Evolutionary conservation across 2,113 vertebrate genomes (phyloP).

Genomic region (Callipepla squamata): DNA sequence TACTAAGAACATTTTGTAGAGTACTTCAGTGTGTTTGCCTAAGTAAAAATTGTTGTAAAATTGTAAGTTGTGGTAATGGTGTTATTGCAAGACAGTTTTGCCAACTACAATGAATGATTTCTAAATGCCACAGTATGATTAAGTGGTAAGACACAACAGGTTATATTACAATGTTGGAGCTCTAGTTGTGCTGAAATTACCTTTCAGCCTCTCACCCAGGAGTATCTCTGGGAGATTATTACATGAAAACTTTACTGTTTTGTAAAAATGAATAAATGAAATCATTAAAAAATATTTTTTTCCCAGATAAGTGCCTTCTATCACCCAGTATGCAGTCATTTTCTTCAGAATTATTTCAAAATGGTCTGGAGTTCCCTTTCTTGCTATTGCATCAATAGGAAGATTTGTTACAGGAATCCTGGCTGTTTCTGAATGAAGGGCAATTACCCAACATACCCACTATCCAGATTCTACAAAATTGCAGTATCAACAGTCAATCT

Average conservation of each 20-base stretch:
- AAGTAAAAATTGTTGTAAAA: constrained; percentile 72
- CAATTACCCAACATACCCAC: constrained; percentile 2
- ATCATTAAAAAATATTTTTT: constrained; percentile 74
- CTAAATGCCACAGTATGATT: constrained; percentile 69
- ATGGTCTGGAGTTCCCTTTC: constrained; percentile 50
- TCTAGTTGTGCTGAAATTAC: constrained; percentile 66
- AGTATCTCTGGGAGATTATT: constrained; percentile 64
- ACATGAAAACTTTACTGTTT: constrained; percentile 62
- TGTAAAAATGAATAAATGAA: constrained; percentile 71
- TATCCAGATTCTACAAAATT: constrained; percentile 18
- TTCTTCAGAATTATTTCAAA: constrained; percentile 70
- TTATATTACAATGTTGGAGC: constrained; percentile 54
- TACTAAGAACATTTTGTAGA: constrained; percentile 55
- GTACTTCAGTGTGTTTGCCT: constrained; percentile 57
- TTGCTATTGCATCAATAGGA: constrained; percentile 32
- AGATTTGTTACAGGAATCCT: constrained; percentile 63
- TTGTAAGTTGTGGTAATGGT: constrained; percentile 5
- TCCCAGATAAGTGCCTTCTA: constrained; percentile 60
- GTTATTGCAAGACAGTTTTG: constrained; percentile 62
- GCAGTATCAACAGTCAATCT: neutral
- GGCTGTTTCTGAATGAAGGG: constrained; percentile 35
- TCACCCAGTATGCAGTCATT: constrained; percentile 55
- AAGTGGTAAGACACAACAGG: constrained; percentile 65
- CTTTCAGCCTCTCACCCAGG: constrained; percentile 54
- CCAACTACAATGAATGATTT: constrained; percentile 53